These are phyloP conservation scores for Hoplostethus atlanticus DNA, from an alignment of 2,797 vertebrate genomes.

Conservation along the genomic window DNA sequence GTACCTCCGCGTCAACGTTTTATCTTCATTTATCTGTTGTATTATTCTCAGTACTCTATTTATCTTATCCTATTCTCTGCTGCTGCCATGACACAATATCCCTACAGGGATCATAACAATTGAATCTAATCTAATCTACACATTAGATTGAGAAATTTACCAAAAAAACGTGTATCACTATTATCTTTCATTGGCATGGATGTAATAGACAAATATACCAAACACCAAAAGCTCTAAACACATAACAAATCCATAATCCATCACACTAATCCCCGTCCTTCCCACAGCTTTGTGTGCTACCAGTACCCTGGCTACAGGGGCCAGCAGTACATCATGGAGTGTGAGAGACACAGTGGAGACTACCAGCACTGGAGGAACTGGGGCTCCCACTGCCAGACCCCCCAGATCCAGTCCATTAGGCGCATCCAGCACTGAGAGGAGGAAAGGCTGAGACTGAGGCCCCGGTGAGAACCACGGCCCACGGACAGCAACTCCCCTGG, in stretches of 20 bases:
- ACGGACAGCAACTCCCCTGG: conserved; percentile 51
- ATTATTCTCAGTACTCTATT: too few species aligned
- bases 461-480: conserved; percentile 35
- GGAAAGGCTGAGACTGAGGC: conserved; percentile 64
- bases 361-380: conserved; percentile 89
- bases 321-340: conserved; percentile 91
- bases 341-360: conserved; percentile 87
- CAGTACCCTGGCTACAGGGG: conserved; percentile 88
- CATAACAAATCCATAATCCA: not conserved
- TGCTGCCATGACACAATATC: too few species aligned
- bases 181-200: not conserved
- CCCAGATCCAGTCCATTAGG: conserved; percentile 89
- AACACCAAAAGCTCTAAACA: conserved; percentile 6
- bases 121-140: not conserved
- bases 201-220: conserved; percentile 8
- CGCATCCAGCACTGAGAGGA: conserved; percentile 86
- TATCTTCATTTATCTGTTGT: too few species aligned
- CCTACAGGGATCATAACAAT: too few species aligned
- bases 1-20: too few species aligned
- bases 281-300: conserved; percentile 87
- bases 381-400: conserved; percentile 88
- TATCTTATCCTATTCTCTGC: too few species aligned
- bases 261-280: not conserved
- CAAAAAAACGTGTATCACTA: not conserved
- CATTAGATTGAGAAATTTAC: not conserved